A percentile compares a stretch with the other conserved stretches of the same genome.
These are phyloP conservation scores for Aphelinus atriplicis DNA, from an alignment of 1,140 invertebrate species.

Conservation along the genomic window DNA sequence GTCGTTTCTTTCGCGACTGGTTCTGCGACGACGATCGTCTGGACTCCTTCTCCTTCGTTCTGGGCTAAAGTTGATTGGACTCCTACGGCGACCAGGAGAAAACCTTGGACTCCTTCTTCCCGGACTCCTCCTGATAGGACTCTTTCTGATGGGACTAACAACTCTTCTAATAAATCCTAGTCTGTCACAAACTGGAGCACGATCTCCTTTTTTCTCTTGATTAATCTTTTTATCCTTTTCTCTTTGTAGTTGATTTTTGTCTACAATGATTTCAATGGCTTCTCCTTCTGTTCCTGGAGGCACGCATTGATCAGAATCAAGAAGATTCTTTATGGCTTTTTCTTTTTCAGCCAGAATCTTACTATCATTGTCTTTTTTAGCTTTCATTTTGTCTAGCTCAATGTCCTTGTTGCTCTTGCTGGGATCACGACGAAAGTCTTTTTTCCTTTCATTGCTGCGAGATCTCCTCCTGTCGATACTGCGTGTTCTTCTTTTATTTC, in stretches of 20 bases:
- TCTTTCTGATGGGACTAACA: conserved; percentile 46
- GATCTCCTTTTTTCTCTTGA: conserved; percentile 38
- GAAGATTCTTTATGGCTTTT: conserved; percentile 61
- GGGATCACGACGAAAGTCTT: conserved; percentile 55
- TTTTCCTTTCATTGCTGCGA: conserved; percentile 5
- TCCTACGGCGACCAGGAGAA: conserved; percentile 12
- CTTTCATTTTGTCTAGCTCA: conserved; percentile 59
- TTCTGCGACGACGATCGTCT: conserved; percentile 45
- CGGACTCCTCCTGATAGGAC: conserved; percentile 43
- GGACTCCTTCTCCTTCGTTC: conserved; percentile 47
- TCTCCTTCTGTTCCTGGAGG: conserved; percentile 63
- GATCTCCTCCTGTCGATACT: conserved; percentile 22
- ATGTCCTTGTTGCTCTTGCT: conserved; percentile 63
- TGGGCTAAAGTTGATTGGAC: conserved; percentile 44
- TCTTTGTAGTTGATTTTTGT: conserved; percentile 55
- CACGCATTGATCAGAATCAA: conserved; percentile 63
- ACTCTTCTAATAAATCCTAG: conserved; percentile 47
- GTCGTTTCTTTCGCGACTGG: conserved; percentile 51
- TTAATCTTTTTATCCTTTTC: conserved; percentile 28
- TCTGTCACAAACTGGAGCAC: conserved; percentile 48
- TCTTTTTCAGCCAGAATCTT: conserved; percentile 64
- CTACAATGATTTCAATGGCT: conserved; percentile 57
- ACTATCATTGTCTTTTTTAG: conserved; percentile 58
- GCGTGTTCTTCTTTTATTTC: conserved; percentile 1
- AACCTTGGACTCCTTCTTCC: conserved; percentile 44